A percentile compares a stretch with the other conserved stretches of the same genome.
phyloP scores from a whole-genome alignment of 2,113 vertebrate species.

The Caretta caretta region DNA sequence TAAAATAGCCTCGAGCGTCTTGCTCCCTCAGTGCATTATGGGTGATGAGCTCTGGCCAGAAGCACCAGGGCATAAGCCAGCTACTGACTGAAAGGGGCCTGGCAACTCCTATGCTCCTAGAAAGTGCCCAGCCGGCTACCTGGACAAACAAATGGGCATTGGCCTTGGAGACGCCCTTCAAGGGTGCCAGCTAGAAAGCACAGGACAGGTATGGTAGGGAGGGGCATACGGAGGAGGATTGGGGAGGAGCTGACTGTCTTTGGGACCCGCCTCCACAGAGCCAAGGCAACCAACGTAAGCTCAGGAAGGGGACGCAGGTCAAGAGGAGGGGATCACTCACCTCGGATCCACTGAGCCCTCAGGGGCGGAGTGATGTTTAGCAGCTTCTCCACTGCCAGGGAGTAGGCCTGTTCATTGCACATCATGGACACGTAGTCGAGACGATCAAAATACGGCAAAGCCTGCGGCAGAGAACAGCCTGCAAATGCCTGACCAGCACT shows the following conservation, averaged over 20 bases:
- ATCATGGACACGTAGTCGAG: slow-evolving; percentile 99
- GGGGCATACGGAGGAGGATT: neutral
- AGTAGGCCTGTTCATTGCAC: slow-evolving; percentile 95
- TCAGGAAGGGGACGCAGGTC: neutral
- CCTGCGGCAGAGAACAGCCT: slow-evolving; percentile 67
- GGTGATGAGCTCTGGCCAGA: neutral
- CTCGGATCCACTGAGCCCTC: slow-evolving; percentile 96
- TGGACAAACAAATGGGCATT: neutral
- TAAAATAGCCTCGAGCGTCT: neutral
- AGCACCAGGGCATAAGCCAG: neutral
- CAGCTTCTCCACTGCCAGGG: slow-evolving; percentile 93
- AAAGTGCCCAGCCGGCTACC: neutral
- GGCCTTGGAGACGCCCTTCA: neutral
- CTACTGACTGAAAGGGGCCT: too few relatives aligned
- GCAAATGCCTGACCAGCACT: accelerated
- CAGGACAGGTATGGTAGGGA: neutral
- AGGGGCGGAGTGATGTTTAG: slow-evolving; percentile 91
- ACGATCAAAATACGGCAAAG: slow-evolving; percentile 95
- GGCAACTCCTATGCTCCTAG: neutral
- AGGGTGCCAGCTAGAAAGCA: neutral
- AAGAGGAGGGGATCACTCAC: slow-evolving; percentile 57
- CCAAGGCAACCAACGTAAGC: neutral
- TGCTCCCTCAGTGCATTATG: neutral
- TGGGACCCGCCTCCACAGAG: neutral
- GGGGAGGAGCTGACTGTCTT: too few relatives aligned